Percentiles rank a stretch among this genome's conserved stretches.
phyloP scores from a whole-genome alignment of 2,797 vertebrate genomes.

The Neosalanx taihuensis region DNA sequence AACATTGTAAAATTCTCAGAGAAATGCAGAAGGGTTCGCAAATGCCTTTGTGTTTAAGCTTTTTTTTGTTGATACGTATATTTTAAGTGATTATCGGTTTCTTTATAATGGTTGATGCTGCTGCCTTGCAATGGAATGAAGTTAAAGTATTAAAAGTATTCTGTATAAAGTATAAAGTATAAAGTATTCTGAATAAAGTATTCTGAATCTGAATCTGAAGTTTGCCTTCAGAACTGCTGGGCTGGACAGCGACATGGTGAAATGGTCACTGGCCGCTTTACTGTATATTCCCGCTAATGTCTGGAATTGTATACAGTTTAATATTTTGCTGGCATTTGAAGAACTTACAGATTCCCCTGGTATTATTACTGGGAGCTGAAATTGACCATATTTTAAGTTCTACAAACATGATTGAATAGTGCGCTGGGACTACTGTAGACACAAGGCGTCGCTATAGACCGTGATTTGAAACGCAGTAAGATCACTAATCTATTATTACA shows the following conservation, averaged over 20 bases:
- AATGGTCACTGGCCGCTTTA: rapidly evolving
- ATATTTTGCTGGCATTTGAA: background rate
- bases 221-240: background rate
- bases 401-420: background rate
- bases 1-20: background rate
- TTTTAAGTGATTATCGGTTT: background rate
- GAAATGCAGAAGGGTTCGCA: background rate
- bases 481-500: background rate
- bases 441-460: constrained; percentile 10
- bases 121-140: background rate
- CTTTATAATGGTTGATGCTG: background rate
- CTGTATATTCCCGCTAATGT: background rate
- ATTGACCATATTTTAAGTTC: background rate
- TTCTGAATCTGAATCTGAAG: too few species aligned
- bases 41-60: background rate
- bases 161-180: too few species aligned
- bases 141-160: background rate
- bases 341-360: background rate
- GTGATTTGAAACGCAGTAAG: background rate
- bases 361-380: background rate
- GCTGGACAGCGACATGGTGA: background rate
- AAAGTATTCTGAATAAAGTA: too few species aligned
- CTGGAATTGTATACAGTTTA: background rate
- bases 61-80: background rate
- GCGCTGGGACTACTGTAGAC: background rate